Percentiles rank a stretch among this genome's conserved stretches.
These are phyloP conservation scores for Gobionotothen gibberifrons DNA, from an alignment of 2,797 vertebrate genomes.

Conservation along the genomic window DNA sequence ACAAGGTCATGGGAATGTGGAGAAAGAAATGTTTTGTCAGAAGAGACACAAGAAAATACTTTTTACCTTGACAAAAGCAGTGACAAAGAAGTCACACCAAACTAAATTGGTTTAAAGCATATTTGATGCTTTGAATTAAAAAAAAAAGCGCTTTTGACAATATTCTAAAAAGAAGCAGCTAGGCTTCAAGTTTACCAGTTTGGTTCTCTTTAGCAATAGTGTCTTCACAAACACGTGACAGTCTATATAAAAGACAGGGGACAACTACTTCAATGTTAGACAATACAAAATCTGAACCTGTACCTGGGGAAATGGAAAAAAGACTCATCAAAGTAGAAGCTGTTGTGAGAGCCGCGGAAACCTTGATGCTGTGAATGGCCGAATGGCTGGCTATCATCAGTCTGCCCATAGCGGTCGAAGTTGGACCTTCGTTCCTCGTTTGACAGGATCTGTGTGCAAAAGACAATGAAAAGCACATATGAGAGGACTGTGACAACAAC, in stretches of 20 bases:
- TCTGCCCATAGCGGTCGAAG: slow-evolving; percentile 93
- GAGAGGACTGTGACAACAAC: neutral
- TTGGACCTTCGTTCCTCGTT: slow-evolving; percentile 92
- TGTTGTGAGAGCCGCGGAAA: slow-evolving; percentile 91
- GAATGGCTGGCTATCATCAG: slow-evolving; percentile 89
- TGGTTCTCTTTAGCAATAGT: neutral
- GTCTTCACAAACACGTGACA: neutral
- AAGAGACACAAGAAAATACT: neutral
- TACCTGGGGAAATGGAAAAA: slow-evolving; percentile 93
- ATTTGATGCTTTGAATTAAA: neutral
- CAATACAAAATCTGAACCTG: neutral
- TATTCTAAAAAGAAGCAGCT: neutral
- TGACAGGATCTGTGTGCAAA: slow-evolving; percentile 86
- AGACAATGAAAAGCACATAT: neutral
- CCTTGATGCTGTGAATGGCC: slow-evolving; percentile 87
- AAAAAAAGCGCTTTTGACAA: neutral
- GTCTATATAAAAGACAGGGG: neutral
- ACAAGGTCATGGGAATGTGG: neutral
- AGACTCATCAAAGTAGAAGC: slow-evolving; percentile 96
- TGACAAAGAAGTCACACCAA: too few relatives aligned
- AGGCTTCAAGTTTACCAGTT: too few relatives aligned
- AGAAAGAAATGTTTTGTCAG: neutral
- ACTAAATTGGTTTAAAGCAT: too few relatives aligned
- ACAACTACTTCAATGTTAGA: neutral
- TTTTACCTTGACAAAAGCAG: neutral